Base-by-base conservation (phyloP, 2,888 invertebrate genomes). In the Tanypteryx hageni region DNA sequence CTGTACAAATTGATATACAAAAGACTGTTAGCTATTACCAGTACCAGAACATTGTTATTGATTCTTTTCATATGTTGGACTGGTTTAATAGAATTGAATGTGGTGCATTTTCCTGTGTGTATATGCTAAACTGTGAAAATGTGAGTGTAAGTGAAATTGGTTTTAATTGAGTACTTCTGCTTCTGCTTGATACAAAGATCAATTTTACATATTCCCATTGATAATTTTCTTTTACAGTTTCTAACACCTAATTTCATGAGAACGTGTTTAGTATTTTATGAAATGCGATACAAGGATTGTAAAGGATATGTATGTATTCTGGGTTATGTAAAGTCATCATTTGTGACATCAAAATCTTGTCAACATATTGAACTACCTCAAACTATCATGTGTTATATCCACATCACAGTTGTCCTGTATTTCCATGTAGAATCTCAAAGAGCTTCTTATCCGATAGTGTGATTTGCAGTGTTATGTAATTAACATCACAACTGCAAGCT, bases 21-120 rank as follows among this genome's bases (percentile, higher is more conserved):
- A 89, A 89, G 89, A 89, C 89, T 89, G 89, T 89, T 89, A 89
- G 89, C 89, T n/a, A 89, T 89, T 68, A 64, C 89, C 89, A 89
- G 89, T 64, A 18, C 44, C 44, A 89, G 61, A 89, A 64, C 61
- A 64, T 64, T 64, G 68, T 89, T 64, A 89, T 89, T 68, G 44
- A 61, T 89, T 64, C 56, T 89, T 89, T 89, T 89, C 56, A 89
- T 89, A 64, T 89, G 64, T 89, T 89, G 89, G 68, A 89, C 31
- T 89, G 64, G 64, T 89, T 89, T 89, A 64, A 89, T 64, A 61
- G 89, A 64, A 64, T 59, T 89, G 64, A 56, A 44, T 18, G 64
- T 68, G 61, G 44, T 68, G 64, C 89, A 89, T 64, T 64, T 16
- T 86, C 27, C 58, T 89, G 89, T n/a, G 61, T 89, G 61, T 89